Evolutionary conservation across 2,797 vertebrate genomes (phyloP).

Genomic region (Gymnocypris eckloni): DNA sequence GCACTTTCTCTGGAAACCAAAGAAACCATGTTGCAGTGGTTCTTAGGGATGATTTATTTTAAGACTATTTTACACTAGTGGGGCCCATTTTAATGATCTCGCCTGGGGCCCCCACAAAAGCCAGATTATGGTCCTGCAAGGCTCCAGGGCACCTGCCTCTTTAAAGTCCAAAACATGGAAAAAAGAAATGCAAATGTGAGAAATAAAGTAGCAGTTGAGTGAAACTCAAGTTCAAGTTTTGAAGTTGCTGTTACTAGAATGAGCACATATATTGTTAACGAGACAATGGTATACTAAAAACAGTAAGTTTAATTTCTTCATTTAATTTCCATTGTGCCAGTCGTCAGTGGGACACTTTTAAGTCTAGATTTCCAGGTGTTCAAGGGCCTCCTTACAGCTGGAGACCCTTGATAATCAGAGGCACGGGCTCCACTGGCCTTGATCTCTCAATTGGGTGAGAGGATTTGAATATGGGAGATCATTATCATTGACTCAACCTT

Average conservation of each 20-base stretch:
- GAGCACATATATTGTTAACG: neutral
- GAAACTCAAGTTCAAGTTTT: neutral
- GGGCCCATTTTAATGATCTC: slow-evolving; percentile 28
- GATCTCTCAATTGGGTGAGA: slow-evolving; percentile 1
- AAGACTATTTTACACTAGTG: neutral
- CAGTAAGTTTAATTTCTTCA: neutral
- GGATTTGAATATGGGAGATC: neutral
- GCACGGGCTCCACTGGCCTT: neutral
- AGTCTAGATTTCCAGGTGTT: neutral
- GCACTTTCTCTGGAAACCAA: neutral
- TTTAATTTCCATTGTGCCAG: neutral
- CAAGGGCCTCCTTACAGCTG: neutral
- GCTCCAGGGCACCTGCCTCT: neutral
- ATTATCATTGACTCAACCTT: neutral
- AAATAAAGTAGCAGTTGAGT: neutral
- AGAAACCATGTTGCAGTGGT: neutral
- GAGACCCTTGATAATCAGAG: neutral
- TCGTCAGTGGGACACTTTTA: neutral
- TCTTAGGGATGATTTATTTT: neutral
- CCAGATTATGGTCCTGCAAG: neutral
- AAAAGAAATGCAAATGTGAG: neutral
- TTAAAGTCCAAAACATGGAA: neutral
- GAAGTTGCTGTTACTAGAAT: neutral
- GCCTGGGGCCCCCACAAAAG: slow-evolving; percentile 14
- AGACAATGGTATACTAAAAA: neutral